Percentiles rank a stretch among this genome's conserved stretches.
Evolutionary conservation across 2,113 vertebrate species (phyloP).

Genomic region (Nibea albiflora): DNA sequence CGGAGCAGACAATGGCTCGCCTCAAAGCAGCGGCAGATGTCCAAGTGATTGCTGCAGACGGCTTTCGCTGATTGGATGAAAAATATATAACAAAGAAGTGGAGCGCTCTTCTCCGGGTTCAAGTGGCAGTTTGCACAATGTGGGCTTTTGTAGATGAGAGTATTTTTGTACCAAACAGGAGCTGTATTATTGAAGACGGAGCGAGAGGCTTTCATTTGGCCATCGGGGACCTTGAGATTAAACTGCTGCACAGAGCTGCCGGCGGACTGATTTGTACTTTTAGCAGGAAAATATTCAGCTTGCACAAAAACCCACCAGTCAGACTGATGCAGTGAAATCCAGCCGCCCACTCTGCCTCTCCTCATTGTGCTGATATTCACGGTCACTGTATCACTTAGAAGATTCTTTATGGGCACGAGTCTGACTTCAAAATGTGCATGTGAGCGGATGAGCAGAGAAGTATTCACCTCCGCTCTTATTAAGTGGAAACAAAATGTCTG

Average conservation of each 20-base stretch:
- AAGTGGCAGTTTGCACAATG: slow-evolving; percentile 70
- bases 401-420: background rate
- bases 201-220: slow-evolving; percentile 23
- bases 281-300: slow-evolving; percentile 9
- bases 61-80: slow-evolving; percentile 40
- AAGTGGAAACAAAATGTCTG: background rate
- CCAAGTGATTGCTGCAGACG: slow-evolving; percentile 58
- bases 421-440: background rate
- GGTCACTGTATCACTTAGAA: background rate
- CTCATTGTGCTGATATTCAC: background rate
- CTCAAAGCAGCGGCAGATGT: slow-evolving; percentile 74
- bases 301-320: slow-evolving; percentile 14
- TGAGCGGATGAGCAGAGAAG: background rate
- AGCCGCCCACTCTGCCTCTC: background rate
- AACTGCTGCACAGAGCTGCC: slow-evolving; percentile 39
- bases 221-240: slow-evolving; percentile 29
- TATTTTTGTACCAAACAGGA: slow-evolving; percentile 40
- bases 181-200: slow-evolving; percentile 16
- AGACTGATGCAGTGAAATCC: background rate
- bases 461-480: background rate
- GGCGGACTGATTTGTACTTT: slow-evolving; percentile 16
- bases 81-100: slow-evolving; percentile 18
- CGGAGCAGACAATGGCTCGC: slow-evolving; percentile 62
- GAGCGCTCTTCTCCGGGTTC: slow-evolving; percentile 43
- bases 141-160: slow-evolving; percentile 29